Evolutionary conservation across 2,113 vertebrate genomes (phyloP).

Genomic region (human (Homo sapiens)): DNA sequence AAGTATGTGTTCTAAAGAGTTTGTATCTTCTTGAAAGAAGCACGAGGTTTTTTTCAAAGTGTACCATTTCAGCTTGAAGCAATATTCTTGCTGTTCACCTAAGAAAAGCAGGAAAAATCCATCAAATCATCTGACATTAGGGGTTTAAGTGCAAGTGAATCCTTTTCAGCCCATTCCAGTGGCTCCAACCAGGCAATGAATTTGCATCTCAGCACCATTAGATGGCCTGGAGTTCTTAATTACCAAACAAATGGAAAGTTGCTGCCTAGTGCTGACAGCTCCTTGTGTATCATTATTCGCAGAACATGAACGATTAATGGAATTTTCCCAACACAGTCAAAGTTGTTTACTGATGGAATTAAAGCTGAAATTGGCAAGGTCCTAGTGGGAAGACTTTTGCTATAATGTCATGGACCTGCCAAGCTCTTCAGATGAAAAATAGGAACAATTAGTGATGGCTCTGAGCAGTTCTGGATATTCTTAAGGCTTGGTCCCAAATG

Average conservation of each 20-base stretch:
- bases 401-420: conserved; percentile 82
- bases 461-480: conserved; percentile 75
- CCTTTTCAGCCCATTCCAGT: conserved; percentile 52
- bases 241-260: conserved; percentile 87
- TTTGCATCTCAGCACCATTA: conserved; percentile 77
- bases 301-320: conserved; percentile 90
- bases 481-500: conserved; percentile 65
- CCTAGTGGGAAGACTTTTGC: conserved; percentile 84
- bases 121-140: neutral
- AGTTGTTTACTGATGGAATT: conserved; percentile 88
- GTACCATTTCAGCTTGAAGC: neutral
- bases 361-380: conserved; percentile 86
- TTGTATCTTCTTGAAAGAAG: neutral
- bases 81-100: neutral
- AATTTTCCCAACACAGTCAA: conserved; percentile 87
- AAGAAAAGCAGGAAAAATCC: neutral
- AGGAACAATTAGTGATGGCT: conserved; percentile 80
- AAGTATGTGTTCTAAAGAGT: neutral
- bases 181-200: conserved; percentile 74
- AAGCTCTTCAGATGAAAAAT: conserved; percentile 82
- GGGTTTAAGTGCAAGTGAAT: conserved; percentile 67
- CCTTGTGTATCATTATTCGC: conserved; percentile 86
- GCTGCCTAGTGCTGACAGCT: conserved; percentile 83
- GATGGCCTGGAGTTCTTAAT: conserved; percentile 85
- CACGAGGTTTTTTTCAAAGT: neutral